These are phyloP conservation scores for Steromphala cineraria DNA, from an alignment of 2,888 invertebrate genomes.

Conservation along the genomic window DNA sequence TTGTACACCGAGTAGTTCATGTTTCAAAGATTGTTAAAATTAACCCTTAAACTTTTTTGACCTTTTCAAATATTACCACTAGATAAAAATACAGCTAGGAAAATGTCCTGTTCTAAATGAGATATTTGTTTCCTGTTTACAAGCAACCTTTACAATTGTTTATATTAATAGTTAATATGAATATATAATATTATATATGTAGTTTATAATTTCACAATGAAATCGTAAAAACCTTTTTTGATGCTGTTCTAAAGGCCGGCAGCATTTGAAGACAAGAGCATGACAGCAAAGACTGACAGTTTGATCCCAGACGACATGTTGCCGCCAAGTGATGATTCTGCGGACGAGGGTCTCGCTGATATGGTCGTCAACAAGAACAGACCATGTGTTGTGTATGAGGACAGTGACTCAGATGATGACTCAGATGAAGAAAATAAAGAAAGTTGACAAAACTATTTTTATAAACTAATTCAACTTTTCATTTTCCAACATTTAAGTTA, in stretches of 20 bases:
- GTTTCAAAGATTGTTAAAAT: no score
- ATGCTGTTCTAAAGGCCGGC: conserved; percentile 59
- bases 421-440: conserved; percentile 45
- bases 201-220: no score
- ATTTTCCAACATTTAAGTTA: not conserved
- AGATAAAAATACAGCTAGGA: no score
- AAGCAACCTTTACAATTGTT: no score
- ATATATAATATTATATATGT: no score
- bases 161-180: no score
- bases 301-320: conserved; percentile 69
- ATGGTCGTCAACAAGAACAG: conserved; percentile 63
- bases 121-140: no score
- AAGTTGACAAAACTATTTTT: not conserved
- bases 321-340: conserved; percentile 66
- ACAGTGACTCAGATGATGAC: conserved; percentile 35
- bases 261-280: conserved; percentile 50
- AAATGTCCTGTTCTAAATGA: no score
- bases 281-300: conserved; percentile 34
- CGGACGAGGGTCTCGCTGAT: conserved; percentile 48
- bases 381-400: conserved; percentile 46
- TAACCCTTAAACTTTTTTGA: no score
- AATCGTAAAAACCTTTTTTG: no score
- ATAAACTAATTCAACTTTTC: not conserved
- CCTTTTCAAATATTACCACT: no score
- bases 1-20: no score